These are phyloP conservation scores for Drosophila paramelanica DNA, from an alignment of 2,888 invertebrate species.

Conservation along the genomic window DNA sequence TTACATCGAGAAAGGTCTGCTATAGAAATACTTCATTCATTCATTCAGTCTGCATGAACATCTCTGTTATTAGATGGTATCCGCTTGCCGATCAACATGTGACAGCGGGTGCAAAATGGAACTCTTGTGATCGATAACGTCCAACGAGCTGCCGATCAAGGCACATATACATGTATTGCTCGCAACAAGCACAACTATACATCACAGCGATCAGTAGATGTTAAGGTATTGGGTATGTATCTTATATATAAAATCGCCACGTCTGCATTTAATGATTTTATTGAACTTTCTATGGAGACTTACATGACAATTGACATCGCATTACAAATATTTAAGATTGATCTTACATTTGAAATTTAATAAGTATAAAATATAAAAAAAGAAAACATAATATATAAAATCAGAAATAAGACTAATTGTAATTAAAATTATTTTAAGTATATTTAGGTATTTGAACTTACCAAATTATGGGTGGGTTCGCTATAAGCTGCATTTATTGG, in stretches of 20 bases:
- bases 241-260: neutral
- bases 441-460: neutral
- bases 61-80: constrained; percentile 88
- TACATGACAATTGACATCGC: neutral
- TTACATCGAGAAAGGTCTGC: constrained; percentile 93
- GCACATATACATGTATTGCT: constrained; percentile 95
- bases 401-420: neutral
- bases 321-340: no score
- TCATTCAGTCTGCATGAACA: neutral
- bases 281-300: neutral
- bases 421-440: neutral
- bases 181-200: constrained; percentile 92
- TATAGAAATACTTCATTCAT: no score
- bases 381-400: neutral
- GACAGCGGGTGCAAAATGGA: constrained; percentile 94
- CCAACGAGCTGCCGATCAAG: constrained; percentile 93
- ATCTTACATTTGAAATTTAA: neutral
- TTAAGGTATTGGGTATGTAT: constrained; percentile 89
- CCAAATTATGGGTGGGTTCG: no score
- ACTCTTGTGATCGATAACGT: constrained; percentile 93
- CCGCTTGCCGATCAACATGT: constrained; percentile 92
- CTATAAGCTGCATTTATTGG: no score
- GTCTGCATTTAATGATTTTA: neutral
- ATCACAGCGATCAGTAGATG: constrained; percentile 90
- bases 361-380: neutral